Conservation (phyloP, 2,113 vertebrate genomes). For the Poeciliopsis turrubarensis region DNA sequence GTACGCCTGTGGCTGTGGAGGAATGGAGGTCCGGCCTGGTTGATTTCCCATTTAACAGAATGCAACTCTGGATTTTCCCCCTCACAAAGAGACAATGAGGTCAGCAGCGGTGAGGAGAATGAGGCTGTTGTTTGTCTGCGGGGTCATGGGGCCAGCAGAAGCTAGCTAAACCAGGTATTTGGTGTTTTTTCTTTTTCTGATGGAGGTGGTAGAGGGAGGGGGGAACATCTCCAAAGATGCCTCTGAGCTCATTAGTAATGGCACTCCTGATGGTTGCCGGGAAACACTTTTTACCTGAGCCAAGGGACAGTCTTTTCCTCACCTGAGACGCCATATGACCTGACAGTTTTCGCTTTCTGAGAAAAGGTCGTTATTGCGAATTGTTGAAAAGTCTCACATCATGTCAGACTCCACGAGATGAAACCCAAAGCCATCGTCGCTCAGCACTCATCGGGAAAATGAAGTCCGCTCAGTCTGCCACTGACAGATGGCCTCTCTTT, state of each 20-base stretch:
- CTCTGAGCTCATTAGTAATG: conserved; percentile 63
- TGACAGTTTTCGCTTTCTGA: conserved; percentile 54
- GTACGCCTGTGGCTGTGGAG: conserved; percentile 46
- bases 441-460: conserved; percentile 63
- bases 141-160: conserved; percentile 71
- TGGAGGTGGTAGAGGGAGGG: background rate
- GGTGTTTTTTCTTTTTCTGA: conserved; percentile 56
- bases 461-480: conserved; percentile 45
- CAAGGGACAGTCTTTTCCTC: conserved; percentile 67
- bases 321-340: conserved; percentile 42
- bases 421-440: conserved; percentile 60
- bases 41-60: conserved; percentile 78
- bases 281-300: conserved; percentile 65
- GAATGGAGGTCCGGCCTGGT: conserved; percentile 49
- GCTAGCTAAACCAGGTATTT: conserved; percentile 67
- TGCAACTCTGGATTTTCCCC: conserved; percentile 81
- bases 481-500: conserved; percentile 53
- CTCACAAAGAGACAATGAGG: conserved; percentile 84
- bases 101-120: conserved; percentile 81
- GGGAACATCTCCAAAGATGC: conserved; percentile 76
- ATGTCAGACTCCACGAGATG: conserved; percentile 61
- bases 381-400: conserved; percentile 79
- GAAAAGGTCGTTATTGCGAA: conserved; percentile 72
- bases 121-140: conserved; percentile 79
- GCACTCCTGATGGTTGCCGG: conserved; percentile 58